Conservation (phyloP, 2,113 vertebrate genomes). For the Rhombomys opimus region DNA sequence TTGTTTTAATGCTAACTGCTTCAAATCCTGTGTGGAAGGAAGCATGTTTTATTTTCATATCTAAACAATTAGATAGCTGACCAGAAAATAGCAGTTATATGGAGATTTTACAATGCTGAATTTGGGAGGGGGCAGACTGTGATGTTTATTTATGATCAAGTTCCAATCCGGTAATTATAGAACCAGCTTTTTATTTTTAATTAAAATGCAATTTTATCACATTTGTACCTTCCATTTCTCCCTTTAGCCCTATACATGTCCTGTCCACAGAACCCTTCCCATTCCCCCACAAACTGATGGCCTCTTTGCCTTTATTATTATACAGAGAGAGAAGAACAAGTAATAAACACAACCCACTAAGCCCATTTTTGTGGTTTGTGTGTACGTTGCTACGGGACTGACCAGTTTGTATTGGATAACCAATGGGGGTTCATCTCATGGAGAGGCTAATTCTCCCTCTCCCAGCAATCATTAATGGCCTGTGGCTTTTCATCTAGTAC, state of each 20-base stretch:
- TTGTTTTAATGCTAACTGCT: not conserved
- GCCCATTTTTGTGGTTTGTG: not conserved
- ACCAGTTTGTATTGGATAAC: not conserved
- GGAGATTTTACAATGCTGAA: not conserved
- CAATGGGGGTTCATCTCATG: not conserved
- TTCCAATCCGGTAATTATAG: not conserved
- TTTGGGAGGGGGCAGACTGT: not conserved
- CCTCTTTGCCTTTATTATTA: not conserved
- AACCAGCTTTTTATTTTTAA: not conserved
- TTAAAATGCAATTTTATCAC: not conserved
- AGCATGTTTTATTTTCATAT: not conserved
- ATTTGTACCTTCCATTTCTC: not conserved
- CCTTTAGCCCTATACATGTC: not conserved
- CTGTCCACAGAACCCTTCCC: not conserved
- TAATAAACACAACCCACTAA: not conserved
- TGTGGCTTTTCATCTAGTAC: not conserved
- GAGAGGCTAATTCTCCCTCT: not conserved
- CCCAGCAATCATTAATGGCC: not conserved
- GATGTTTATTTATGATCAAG: not conserved
- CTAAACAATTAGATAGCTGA: not conserved
- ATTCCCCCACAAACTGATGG: not conserved
- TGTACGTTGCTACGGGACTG: not conserved
- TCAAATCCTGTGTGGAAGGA: conserved; percentile 11
- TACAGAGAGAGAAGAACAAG: too few relatives aligned
- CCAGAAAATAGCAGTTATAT: not conserved